Percentiles rank a stretch among this genome's conserved stretches.
Conservation (phyloP, 2,888 invertebrate species). For the Dicyrtoma fusca region DNA sequence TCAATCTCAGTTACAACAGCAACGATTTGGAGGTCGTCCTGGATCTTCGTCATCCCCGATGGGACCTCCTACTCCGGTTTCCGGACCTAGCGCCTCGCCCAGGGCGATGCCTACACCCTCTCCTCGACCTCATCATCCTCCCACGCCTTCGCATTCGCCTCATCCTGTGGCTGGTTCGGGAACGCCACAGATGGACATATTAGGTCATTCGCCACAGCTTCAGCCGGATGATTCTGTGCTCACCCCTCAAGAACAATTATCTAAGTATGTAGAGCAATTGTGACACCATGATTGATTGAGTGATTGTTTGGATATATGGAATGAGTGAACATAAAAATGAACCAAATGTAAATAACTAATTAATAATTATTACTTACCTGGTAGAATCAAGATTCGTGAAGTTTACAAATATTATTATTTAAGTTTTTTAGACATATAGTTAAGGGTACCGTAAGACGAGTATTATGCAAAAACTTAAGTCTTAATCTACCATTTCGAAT, state of each 20-base stretch:
- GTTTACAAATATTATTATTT: conserved; percentile 28
- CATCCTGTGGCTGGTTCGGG: conserved; percentile 56
- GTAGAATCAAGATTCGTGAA: conserved; percentile 32
- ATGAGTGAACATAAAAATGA: conserved; percentile 37
- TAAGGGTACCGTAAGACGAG: conserved; percentile 35
- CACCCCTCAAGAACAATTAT: conserved; percentile 92
- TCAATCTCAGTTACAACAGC: conserved; percentile 55
- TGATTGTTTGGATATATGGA: conserved; percentile 29
- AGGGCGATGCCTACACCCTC: conserved; percentile 55
- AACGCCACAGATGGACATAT: conserved; percentile 56
- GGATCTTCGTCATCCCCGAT: conserved; percentile 55
- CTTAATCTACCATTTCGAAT: conserved; percentile 34
- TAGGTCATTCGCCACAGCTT: conserved; percentile 63
- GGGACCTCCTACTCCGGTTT: conserved; percentile 56
- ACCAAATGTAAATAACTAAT: conserved; percentile 40
- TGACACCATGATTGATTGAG: conserved; percentile 59
- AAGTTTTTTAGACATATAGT: conserved; percentile 23
- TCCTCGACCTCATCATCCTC: conserved; percentile 55
- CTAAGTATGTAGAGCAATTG: conserved; percentile 94
- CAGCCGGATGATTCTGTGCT: conserved; percentile 72
- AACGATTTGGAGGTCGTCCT: conserved; percentile 53
- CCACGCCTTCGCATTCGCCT: conserved; percentile 55
- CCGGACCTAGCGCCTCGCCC: conserved; percentile 56
- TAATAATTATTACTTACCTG: conserved; percentile 17
- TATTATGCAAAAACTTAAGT: conserved; percentile 37